phyloP scores from a whole-genome alignment of 2,113 vertebrate genomes.

The Turdus rufiventris region DNA sequence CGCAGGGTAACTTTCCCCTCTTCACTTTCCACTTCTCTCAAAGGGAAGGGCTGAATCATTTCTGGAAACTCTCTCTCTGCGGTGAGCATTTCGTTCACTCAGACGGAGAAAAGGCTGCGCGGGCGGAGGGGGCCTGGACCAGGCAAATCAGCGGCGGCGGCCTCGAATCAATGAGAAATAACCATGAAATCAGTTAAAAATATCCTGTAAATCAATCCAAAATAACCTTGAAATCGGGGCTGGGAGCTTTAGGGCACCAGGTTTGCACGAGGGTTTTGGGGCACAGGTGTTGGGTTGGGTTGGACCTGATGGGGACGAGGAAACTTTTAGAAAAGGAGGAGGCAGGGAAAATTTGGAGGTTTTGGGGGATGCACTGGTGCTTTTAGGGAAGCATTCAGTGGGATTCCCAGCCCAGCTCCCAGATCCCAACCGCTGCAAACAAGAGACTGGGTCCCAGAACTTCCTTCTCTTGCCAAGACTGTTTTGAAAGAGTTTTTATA shows the following conservation, averaged over 20 bases:
- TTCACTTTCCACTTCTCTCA: neutral
- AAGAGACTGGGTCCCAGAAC: neutral
- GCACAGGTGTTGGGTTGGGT: neutral
- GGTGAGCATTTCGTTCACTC: neutral
- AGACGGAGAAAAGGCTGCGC: neutral
- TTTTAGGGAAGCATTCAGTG: neutral
- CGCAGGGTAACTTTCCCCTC: conserved; percentile 71
- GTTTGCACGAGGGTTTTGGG: too few relatives aligned
- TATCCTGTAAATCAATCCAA: neutral
- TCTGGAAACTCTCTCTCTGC: conserved; percentile 19
- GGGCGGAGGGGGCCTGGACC: neutral
- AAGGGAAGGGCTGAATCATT: neutral
- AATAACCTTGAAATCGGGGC: neutral
- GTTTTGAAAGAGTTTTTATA: neutral
- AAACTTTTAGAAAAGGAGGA: neutral
- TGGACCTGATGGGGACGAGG: neutral
- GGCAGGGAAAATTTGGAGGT: neutral
- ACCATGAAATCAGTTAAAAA: neutral
- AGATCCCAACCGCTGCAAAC: neutral
- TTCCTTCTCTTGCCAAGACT: neutral
- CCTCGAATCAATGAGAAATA: neutral
- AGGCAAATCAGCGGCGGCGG: neutral
- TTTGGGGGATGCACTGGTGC: fast-evolving
- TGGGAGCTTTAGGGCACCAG: neutral
- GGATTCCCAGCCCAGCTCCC: neutral